Conservation (phyloP, 1,140 invertebrate species). For the Liolophura sinensis region DNA sequence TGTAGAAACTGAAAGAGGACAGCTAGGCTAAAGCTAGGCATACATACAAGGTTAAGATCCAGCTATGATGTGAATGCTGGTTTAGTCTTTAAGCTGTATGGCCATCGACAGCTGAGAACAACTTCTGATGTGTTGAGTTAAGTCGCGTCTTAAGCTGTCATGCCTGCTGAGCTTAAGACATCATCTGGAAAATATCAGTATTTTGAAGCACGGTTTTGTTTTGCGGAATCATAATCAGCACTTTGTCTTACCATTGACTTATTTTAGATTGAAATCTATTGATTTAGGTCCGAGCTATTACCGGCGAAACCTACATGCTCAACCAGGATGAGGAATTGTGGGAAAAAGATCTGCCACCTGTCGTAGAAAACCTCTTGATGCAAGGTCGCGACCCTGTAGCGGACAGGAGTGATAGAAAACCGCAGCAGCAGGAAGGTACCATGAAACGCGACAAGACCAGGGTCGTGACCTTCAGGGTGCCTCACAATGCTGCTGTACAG, state of each 20-base stretch:
- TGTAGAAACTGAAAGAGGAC: no score
- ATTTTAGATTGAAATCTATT: not conserved
- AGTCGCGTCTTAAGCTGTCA: no score
- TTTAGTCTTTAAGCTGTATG: no score
- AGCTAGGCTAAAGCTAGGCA: no score
- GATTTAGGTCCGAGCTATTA: slow-evolving; percentile 59
- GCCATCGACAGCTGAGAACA: no score
- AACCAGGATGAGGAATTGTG: slow-evolving; percentile 65
- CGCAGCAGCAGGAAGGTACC: slow-evolving; percentile 6
- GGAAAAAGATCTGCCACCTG: slow-evolving; percentile 59
- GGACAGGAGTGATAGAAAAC: slow-evolving; percentile 47
- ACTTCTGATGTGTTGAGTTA: no score
- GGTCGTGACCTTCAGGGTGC: slow-evolving; percentile 62
- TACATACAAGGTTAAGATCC: no score
- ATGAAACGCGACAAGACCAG: slow-evolving; percentile 53
- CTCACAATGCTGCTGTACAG: slow-evolving; percentile 65
- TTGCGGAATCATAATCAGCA: no score
- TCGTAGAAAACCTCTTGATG: slow-evolving; percentile 56
- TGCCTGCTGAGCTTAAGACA: no score
- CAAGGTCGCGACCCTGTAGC: slow-evolving; percentile 56
- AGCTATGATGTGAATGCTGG: no score
- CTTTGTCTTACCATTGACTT: not conserved
- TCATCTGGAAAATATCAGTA: no score
- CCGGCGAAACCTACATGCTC: slow-evolving; percentile 64
- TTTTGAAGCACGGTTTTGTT: no score